Base-by-base conservation (phyloP, 1,140 invertebrate species). In the Radopholus similis region DNA sequence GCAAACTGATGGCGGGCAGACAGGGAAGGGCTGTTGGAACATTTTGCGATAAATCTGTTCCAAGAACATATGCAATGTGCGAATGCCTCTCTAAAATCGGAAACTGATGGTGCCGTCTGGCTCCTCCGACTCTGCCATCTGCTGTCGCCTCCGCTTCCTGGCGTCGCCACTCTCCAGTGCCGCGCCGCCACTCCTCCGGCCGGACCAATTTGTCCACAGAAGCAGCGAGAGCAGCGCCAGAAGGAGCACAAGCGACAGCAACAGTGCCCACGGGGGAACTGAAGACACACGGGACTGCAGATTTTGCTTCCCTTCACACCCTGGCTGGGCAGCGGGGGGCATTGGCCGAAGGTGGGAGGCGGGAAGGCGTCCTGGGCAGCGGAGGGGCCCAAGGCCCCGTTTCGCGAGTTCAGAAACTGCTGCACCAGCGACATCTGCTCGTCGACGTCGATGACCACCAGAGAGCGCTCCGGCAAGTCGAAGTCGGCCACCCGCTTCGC, bases 391-490 rank as follows among this genome's bases (percentile, higher is more conserved):
- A n/a, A n/a, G n/a, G n/a, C n/a, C n/a, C n/a, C n/a, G n/a, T n/a
- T n/a, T n/a, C n/a, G n/a, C n/a, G n/a, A n/a, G n/a, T n/a, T n/a
- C n/a, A n/a, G n/a, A n/a, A n/a, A n/a, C n/a, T 8, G 30, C 26
- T 47, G 44, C 26, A 44, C 64, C 35, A 66, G 37, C 5, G 57
- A 44, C 28, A n/a, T n/a, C n/a, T 66, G 32, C 18, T 74, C 72
- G 35, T 76, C 72, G 21, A 74, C 54, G 58, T 74, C 72, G 30
- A 74, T 74, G 11, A 74, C 72, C 47, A 74, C 70, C n/a, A 74
- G 42, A 4, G 67, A 72, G 42, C 75, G 73, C 58, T 74, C 72
- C n/a, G 74, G 74, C 38, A 74, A 71, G 55, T 74, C 72, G 38
- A 74, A 77, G 42, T 74, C 73, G 23, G 74, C 73, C 3, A 74